phyloP scores from a whole-genome alignment of 1,140 invertebrate species.

The Telenomus remus region DNA sequence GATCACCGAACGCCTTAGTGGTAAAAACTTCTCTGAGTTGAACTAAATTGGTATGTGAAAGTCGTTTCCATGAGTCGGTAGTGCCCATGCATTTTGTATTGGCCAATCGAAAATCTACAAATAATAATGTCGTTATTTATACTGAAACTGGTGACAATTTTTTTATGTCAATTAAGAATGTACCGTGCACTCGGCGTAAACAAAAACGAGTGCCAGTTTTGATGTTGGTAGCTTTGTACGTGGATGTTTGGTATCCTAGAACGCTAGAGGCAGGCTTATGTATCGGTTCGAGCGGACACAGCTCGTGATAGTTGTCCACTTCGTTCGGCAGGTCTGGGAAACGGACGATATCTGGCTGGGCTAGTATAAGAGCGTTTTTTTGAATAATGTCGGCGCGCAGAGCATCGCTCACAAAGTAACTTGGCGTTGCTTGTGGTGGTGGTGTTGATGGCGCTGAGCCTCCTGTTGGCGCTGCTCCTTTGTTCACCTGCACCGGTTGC shows the following conservation, averaged over 20 bases:
- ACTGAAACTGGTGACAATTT: too few relatives aligned
- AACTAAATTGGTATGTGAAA: slow-evolving; percentile 95
- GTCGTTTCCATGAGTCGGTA: slow-evolving; percentile 94
- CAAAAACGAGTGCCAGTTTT: slow-evolving; percentile 92
- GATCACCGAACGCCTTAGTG: slow-evolving; percentile 96
- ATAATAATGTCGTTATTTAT: background rate
- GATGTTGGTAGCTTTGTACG: slow-evolving; percentile 92
- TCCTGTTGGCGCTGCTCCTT: slow-evolving; percentile 71
- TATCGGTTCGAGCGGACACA: slow-evolving; percentile 87
- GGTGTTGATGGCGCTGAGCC: slow-evolving; percentile 76
- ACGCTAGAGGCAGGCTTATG: slow-evolving; percentile 79
- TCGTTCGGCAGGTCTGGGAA: slow-evolving; percentile 87
- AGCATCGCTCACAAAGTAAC: slow-evolving; percentile 86
- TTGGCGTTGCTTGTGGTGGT: slow-evolving; percentile 64
- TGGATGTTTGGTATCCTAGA: slow-evolving; percentile 87
- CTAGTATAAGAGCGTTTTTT: slow-evolving; percentile 83
- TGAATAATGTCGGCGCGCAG: slow-evolving; percentile 85
- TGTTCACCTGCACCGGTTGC: slow-evolving; percentile 72
- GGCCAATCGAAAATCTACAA: slow-evolving; percentile 83
- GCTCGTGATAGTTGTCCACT: slow-evolving; percentile 92
- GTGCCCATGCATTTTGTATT: slow-evolving; percentile 90
- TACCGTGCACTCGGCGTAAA: slow-evolving; percentile 91
- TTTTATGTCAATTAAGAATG: background rate
- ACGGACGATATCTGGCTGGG: slow-evolving; percentile 81
- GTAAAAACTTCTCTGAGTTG: slow-evolving; percentile 94